phyloP scores from a whole-genome alignment of 2,113 vertebrate species.

The Mungos mungo region DNA sequence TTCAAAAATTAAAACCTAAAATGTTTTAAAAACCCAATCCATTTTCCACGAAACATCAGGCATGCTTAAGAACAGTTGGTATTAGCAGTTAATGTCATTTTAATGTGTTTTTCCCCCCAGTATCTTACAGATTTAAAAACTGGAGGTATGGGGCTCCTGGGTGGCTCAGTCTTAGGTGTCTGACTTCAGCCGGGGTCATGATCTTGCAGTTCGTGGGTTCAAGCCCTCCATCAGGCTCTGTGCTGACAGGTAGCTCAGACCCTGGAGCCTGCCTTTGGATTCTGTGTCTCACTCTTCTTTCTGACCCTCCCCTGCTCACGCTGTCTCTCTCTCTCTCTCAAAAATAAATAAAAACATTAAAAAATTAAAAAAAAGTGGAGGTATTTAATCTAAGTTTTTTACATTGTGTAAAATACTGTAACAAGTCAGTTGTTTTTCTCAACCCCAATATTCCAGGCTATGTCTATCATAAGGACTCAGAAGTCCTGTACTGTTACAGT shows the following conservation, averaged over 20 bases:
- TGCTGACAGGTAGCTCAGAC: too few species aligned
- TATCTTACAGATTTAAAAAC: constrained; percentile 73
- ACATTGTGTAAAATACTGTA: constrained; percentile 10
- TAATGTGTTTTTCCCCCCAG: constrained; percentile 67
- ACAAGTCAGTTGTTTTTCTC: constrained; percentile 1
- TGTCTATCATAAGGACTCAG: constrained; percentile 48
- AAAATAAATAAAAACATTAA: too few species aligned
- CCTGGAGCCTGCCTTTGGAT: too few species aligned
- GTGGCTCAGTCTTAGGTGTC: too few species aligned
- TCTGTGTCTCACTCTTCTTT: too few species aligned
- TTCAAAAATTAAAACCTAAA: constrained; percentile 5
- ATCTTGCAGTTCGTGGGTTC: too few species aligned
- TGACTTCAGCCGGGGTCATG: too few species aligned
- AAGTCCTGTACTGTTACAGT: not conserved
- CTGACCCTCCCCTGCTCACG: too few species aligned
- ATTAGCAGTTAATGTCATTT: constrained; percentile 66
- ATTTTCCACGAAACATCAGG: constrained; percentile 10
- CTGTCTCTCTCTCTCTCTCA: too few species aligned
- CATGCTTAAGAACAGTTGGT: constrained; percentile 1
- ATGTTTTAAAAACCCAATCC: not conserved
- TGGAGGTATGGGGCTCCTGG: constrained; percentile 58
- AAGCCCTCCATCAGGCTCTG: too few species aligned
- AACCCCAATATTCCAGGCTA: constrained; percentile 19
- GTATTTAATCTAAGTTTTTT: constrained; percentile 66
- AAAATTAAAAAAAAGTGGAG: constrained; percentile 68